Conservation (phyloP, 2,888 invertebrate genomes). For the Nomada fabriciana region DNA sequence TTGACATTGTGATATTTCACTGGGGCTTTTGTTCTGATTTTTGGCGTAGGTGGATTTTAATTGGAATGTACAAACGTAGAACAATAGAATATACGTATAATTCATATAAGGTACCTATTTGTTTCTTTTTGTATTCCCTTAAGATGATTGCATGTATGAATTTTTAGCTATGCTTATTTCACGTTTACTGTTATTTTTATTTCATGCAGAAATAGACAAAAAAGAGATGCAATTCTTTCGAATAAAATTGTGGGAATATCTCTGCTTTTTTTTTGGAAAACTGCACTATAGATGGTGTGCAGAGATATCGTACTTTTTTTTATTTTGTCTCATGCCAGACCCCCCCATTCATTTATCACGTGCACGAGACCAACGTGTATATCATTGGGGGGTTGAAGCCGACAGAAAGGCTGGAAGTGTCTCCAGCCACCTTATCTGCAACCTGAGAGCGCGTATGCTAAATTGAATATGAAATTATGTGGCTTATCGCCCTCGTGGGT, state of each 20-base stretch:
- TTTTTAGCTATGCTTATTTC: no score
- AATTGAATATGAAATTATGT: conserved; percentile 85
- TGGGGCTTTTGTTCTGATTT: no score
- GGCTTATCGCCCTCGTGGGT: conserved; percentile 80
- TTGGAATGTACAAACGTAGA: no score
- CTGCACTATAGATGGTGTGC: conserved; percentile 12
- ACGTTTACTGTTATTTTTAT: no score
- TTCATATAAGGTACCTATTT: no score
- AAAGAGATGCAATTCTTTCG: background rate
- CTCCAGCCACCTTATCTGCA: conserved; percentile 80
- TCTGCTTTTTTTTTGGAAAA: background rate
- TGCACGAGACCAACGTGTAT: conserved; percentile 66
- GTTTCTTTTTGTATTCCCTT: no score
- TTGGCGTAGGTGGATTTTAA: no score
- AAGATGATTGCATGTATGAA: no score
- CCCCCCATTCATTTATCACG: conserved; percentile 75
- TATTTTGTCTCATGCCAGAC: conserved; percentile 32
- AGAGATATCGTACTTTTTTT: conserved; percentile 45
- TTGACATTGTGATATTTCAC: background rate
- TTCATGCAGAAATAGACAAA: no score
- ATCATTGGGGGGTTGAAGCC: conserved; percentile 71
- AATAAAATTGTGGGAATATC: background rate
- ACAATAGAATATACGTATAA: no score
- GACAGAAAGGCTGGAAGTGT: conserved; percentile 71
- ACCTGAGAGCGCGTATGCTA: conserved; percentile 81